Conservation (phyloP, 2,797 vertebrate species). For the Pseudotriccus pelzelni region DNA sequence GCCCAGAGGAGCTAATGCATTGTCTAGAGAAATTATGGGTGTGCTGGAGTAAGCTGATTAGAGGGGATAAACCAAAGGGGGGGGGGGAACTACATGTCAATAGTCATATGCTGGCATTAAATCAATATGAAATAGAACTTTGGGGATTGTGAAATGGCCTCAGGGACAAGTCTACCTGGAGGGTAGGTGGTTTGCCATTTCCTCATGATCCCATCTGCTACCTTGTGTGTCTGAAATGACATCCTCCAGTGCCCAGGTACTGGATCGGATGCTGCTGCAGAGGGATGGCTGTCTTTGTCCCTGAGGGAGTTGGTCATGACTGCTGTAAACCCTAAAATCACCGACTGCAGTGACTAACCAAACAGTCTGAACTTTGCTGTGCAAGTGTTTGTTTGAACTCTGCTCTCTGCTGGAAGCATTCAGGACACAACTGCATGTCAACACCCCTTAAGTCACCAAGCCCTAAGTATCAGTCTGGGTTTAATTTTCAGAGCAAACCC, state of each 20-base stretch:
- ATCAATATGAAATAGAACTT: not conserved
- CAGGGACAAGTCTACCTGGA: not conserved
- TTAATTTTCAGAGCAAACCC: not conserved
- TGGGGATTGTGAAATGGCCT: not conserved
- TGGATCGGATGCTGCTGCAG: not conserved
- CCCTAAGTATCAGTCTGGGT: not conserved
- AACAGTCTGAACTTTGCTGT: not conserved
- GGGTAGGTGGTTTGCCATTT: not conserved
- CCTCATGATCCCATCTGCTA: rapidly evolving
- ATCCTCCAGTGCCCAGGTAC: rapidly evolving
- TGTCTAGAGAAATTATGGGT: not conserved
- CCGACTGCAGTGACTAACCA: rapidly evolving
- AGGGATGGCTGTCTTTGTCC: not conserved
- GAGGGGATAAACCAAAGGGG: not conserved
- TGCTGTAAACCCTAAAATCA: not conserved
- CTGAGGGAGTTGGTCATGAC: not conserved
- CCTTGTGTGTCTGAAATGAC: not conserved
- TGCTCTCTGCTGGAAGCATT: not conserved
- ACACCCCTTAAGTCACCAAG: not conserved
- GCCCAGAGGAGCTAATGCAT: not conserved
- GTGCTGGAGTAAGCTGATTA: not conserved
- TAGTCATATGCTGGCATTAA: not conserved
- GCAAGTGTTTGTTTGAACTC: not conserved
- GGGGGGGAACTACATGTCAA: not conserved
- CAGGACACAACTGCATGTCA: not conserved